phyloP scores from a whole-genome alignment of 2,797 vertebrate species.

The Lepus townsendii region DNA sequence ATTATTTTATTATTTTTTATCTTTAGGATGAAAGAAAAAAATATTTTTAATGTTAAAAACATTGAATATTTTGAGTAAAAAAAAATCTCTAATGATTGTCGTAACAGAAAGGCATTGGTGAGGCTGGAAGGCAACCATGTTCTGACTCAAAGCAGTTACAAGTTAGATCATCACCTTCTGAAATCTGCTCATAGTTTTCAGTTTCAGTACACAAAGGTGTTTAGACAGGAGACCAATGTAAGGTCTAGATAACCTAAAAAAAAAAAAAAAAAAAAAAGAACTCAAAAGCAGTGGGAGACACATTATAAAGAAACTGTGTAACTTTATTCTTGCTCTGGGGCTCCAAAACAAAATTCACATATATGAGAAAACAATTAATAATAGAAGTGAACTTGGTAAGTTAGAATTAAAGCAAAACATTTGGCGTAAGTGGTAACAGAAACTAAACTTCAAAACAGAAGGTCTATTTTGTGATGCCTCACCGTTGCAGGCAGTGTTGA shows the following conservation, averaged over 20 bases:
- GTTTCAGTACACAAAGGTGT: background rate
- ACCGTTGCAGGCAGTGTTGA: background rate
- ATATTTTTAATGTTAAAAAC: background rate
- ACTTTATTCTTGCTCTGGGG: background rate
- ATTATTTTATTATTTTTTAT: background rate
- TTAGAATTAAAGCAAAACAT: background rate
- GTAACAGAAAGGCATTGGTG: background rate
- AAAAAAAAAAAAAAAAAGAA: background rate
- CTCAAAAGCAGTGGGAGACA: background rate
- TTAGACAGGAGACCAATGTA: background rate
- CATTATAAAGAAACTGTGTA: background rate
- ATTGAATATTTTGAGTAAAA: slow-evolving; percentile 1
- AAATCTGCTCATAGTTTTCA: background rate
- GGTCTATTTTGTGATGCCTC: background rate
- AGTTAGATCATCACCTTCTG: background rate
- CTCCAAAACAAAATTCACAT: background rate
- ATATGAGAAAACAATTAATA: background rate
- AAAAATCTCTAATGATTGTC: background rate
- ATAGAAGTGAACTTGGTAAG: background rate
- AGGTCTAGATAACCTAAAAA: background rate
- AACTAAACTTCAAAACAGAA: background rate
- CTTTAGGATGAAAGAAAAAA: background rate
- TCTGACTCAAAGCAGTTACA: background rate
- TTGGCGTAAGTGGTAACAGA: background rate
- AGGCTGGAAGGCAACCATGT: background rate